Evolutionary conservation across 2,797 vertebrate species (phyloP), one percentile per base, ranked within the genome.

Genomic region (Leucoraja ocellata): DNA sequence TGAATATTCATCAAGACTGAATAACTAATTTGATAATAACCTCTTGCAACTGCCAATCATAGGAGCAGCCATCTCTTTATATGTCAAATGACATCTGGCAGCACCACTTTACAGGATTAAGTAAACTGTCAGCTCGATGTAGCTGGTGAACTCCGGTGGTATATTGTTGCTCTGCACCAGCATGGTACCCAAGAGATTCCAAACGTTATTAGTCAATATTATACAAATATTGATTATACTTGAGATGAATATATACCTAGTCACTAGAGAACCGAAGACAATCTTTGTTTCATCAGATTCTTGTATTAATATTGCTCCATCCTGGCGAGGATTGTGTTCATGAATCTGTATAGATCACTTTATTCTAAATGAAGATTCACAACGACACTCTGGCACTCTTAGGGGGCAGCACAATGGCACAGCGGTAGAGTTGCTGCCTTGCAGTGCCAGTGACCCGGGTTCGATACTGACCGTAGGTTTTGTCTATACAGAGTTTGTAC

Each of bases 21-120:
- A 4, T 3, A 91, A 68, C 39, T 91, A 92, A 92, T 74, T 39
- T 54, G 36, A 74, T 73, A 92, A 76, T n/a, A 46, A 28, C 25
- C 46, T n/a, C 11, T n/a, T 76, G 23, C 73, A 76, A 71, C 73
- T 92, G 39, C 71, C 73, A 76, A 76, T 92, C 90, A 92, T 74
- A 18, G 54, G 71, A 74, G 71, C 71, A 92, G 71, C 23, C 25
- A 39, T 91, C 39, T 74, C 68, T 76, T 73, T 92, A 74, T 74
- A 74, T 92, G 90, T 54, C 90, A 76, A 88, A 36, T 88, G 84
- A 92, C 90, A 92, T 76, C 68, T 92, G 90, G 71, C 90, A 92
- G 65, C 39, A 92, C 7, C 90, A 76, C 58, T 76, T 92, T 73
- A 54, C 71, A 74, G 11, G 73, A 76, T 92, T 88, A 88, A 74